phyloP scores from a whole-genome alignment of 2,888 invertebrate species.

The Plebejus anna region DNA sequence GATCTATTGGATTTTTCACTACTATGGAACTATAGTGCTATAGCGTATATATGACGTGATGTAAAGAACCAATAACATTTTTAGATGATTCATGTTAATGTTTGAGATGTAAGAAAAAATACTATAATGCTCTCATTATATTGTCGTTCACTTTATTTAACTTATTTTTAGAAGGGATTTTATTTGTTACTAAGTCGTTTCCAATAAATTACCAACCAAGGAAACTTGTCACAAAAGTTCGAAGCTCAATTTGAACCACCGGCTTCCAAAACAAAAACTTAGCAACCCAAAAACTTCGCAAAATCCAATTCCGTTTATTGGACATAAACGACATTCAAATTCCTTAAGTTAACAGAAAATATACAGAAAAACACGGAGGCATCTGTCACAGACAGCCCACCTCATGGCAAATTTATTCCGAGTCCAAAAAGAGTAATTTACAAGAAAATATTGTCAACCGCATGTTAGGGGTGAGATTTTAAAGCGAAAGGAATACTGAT shows the following conservation, averaged over 20 bases:
- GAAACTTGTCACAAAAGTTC: not conserved
- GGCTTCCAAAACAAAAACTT: not conserved
- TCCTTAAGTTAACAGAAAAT: conserved; percentile 26
- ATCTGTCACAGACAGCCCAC: conserved; percentile 56
- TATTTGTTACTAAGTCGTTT: too few relatives aligned
- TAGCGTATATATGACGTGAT: too few relatives aligned
- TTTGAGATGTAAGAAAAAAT: too few relatives aligned
- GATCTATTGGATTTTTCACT: not conserved
- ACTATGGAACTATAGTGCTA: too few relatives aligned
- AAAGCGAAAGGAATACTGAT: conserved; percentile 27
- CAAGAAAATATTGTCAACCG: conserved; percentile 64
- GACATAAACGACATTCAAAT: conserved; percentile 16
- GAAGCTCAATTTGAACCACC: not conserved
- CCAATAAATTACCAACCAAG: not conserved
- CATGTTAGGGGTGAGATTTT: conserved; percentile 40
- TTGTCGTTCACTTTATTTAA: too few relatives aligned
- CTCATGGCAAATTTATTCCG: conserved; percentile 61
- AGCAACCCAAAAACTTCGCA: not conserved
- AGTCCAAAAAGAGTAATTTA: conserved; percentile 68
- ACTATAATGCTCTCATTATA: too few relatives aligned
- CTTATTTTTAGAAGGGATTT: too few relatives aligned
- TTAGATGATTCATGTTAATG: too few relatives aligned
- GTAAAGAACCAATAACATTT: too few relatives aligned
- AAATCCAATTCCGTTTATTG: not conserved
- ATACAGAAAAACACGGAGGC: conserved; percentile 37